Evolutionary conservation across 2,113 vertebrate genomes (phyloP).

Genomic region (Falcunculus frontatus): DNA sequence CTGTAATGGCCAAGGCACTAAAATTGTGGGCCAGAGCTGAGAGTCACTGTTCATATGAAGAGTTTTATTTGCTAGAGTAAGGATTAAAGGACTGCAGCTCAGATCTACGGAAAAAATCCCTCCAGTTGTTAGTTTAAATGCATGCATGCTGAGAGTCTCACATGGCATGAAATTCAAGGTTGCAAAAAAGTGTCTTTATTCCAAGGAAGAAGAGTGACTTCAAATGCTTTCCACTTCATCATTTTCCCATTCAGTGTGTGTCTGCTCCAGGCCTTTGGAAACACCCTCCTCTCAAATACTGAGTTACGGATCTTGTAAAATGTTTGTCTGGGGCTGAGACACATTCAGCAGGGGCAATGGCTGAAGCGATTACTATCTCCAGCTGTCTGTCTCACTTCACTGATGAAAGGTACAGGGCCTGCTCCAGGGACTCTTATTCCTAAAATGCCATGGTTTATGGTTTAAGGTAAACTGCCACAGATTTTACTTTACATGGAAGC

Average conservation of each 20-base stretch:
- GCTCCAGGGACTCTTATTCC: neutral
- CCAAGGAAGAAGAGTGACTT: neutral
- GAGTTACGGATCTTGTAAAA: conserved; percentile 28
- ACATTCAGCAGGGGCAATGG: neutral
- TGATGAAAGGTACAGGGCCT: neutral
- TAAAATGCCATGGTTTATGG: neutral
- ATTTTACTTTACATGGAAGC: neutral
- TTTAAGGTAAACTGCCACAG: conserved; percentile 12
- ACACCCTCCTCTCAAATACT: neutral
- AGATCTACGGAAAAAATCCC: neutral
- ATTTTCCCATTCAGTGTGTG: neutral
- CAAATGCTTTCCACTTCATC: neutral
- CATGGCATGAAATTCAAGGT: neutral
- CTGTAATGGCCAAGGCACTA: conserved; percentile 10
- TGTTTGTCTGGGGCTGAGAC: neutral
- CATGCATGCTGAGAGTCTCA: neutral
- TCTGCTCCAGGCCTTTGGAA: neutral
- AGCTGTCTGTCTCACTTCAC: neutral
- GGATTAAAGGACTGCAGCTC: neutral
- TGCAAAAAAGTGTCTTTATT: neutral
- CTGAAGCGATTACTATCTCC: conserved; percentile 17
- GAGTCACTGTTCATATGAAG: neutral
- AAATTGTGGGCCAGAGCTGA: neutral
- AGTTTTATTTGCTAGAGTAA: neutral
- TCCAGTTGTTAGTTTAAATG: neutral